Evolutionary conservation across 2,113 vertebrate genomes (phyloP), one percentile per base, ranked within the genome.

Genomic region (Passerina amoena): DNA sequence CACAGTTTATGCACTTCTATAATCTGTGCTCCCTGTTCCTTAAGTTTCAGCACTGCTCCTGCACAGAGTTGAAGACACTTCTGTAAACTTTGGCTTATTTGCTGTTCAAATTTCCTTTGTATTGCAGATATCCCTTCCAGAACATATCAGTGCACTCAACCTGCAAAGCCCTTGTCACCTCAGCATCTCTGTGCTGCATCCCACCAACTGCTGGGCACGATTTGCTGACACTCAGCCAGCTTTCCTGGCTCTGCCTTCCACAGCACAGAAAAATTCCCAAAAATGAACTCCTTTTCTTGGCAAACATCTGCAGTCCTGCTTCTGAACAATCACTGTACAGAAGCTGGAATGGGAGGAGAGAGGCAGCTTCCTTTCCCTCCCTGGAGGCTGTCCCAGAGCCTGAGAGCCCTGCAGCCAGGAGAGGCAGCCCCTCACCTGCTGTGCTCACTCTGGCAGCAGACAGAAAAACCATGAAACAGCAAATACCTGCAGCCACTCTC

Each of bases 201-300:
- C 81, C 84, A 5, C 56, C 5, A 0, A 70, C 64, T 2, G 38
- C 35, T 86, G 60, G 12, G 28, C 79, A 12, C 0, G 0, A 24
- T 44, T 25, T 80, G 37, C 54, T 76, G 63, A 72, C 10, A 4
- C 51, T 38, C 4, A 15, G 22, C 44, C 70, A 79, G 65, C 50
- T 54, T 24, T 48, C 57, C 82, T 48, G 53, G 45, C 70, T 59
- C 65, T 18, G 7, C 64, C 75, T 80, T 30, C 75, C 64, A 38
- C 53, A 45, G 23, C 7, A 11, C 42, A 65, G 63, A 23, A 42
- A 79, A 5, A n/a, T 5, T 66, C 42, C 27, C 53, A 68, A 63
- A 85, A 79, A 23, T 35, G 61, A 84, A 33, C 60, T 76, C 77
- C 3, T 48, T 42, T 45, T 61, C 66, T 57, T 72, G 53, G 48